These are phyloP conservation scores for Xylophagus ater DNA, from an alignment of 2,888 invertebrate genomes.

Conservation along the genomic window DNA sequence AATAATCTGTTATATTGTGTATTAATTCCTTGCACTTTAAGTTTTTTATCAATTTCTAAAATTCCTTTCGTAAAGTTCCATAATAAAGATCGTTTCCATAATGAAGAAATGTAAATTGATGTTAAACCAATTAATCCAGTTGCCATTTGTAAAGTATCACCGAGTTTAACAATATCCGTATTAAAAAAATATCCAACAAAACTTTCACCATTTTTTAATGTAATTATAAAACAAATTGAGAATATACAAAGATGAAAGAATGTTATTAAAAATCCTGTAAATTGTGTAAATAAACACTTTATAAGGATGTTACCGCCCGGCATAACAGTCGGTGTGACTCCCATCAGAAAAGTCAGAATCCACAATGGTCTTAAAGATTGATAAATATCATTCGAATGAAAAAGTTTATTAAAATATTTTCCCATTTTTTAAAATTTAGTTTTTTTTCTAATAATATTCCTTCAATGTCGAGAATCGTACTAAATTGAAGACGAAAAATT, in stretches of 20 bases:
- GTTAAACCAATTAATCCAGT: slow-evolving; percentile 26
- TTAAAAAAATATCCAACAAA: slow-evolving; percentile 24
- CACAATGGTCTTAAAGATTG: too few species aligned
- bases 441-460: too few species aligned
- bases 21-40: slow-evolving; percentile 30
- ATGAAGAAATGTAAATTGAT: slow-evolving; percentile 26
- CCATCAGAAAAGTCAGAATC: too few species aligned
- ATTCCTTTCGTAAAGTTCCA: slow-evolving; percentile 30
- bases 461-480: too few species aligned
- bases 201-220: slow-evolving; percentile 16
- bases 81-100: slow-evolving; percentile 26
- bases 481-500: too few species aligned
- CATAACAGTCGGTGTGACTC: too few species aligned
- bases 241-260: slow-evolving; percentile 28
- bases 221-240: slow-evolving; percentile 25
- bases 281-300: too few species aligned
- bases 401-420: too few species aligned
- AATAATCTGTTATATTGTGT: slow-evolving; percentile 31
- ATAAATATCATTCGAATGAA: too few species aligned
- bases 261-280: too few species aligned
- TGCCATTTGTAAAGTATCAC: slow-evolving; percentile 25
- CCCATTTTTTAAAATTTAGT: too few species aligned
- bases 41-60: slow-evolving; percentile 30
- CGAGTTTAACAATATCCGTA: slow-evolving; percentile 24
- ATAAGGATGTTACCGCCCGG: too few species aligned